Evolutionary conservation across 2,113 vertebrate genomes (phyloP).

Genomic region (Indri indri): DNA sequence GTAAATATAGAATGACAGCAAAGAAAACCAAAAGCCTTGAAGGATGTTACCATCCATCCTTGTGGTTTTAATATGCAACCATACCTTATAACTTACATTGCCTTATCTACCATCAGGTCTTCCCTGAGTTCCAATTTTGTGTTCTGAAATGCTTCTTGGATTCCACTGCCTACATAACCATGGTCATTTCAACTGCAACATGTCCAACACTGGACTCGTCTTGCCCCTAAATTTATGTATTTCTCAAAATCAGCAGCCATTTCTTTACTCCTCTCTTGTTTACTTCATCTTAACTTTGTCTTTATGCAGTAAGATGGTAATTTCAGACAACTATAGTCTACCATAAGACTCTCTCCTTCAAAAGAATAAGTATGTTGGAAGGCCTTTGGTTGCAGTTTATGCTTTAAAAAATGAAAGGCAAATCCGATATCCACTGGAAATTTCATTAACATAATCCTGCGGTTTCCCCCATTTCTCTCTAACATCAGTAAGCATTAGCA

Average conservation of each 20-base stretch:
- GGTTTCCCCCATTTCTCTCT: neutral
- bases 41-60: neutral
- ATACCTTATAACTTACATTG: neutral
- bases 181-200: neutral
- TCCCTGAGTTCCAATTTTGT: neutral
- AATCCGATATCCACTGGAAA: neutral
- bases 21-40: conserved; percentile 32
- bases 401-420: neutral
- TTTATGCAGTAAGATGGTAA: neutral
- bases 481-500: neutral
- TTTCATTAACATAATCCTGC: neutral
- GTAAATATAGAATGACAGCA: conserved; percentile 24
- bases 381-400: neutral
- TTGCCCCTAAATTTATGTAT: neutral
- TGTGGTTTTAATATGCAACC: neutral
- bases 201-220: neutral
- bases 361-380: neutral
- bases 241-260: neutral
- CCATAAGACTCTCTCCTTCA: neutral
- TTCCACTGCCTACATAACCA: neutral
- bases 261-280: neutral
- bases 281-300: neutral
- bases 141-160: neutral
- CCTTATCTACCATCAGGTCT: neutral
- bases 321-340: neutral